phyloP scores from a whole-genome alignment of 2,113 vertebrate species.

The Epinephelus moara region DNA sequence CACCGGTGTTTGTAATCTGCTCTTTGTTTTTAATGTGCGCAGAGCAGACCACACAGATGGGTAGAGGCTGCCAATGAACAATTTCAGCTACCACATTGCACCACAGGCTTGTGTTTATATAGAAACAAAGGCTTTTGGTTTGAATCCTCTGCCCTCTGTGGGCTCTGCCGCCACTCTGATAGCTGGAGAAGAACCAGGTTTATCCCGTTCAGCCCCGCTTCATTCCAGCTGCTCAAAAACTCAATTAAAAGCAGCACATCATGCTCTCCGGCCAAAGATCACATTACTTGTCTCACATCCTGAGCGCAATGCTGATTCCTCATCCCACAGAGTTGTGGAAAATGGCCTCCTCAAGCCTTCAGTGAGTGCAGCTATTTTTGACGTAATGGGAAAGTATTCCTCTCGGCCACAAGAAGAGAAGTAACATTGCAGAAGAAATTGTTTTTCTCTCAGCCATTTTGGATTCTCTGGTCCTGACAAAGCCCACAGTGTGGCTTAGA shows the following conservation, averaged over 20 bases:
- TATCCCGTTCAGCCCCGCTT: slow-evolving; percentile 51
- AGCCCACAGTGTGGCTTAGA: slow-evolving; percentile 46
- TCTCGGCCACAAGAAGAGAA: slow-evolving; percentile 55
- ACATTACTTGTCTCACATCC: slow-evolving; percentile 61
- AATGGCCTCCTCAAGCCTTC: slow-evolving; percentile 42
- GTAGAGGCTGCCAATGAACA: slow-evolving; percentile 29
- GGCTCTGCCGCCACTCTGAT: slow-evolving; percentile 24
- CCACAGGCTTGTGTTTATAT: slow-evolving; percentile 51
- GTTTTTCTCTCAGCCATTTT: slow-evolving; percentile 45
- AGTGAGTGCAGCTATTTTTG: slow-evolving; percentile 45
- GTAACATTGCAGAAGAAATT: slow-evolving; percentile 34
- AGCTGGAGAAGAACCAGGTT: slow-evolving; percentile 39
- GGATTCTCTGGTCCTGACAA: slow-evolving; percentile 61
- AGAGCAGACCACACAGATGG: slow-evolving; percentile 33
- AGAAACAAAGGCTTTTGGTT: slow-evolving; percentile 55
- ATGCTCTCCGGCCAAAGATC: slow-evolving; percentile 53
- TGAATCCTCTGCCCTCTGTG: slow-evolving; percentile 39
- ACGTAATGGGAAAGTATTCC: slow-evolving; percentile 65
- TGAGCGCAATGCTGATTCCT: slow-evolving; percentile 44
- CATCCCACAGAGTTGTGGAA: slow-evolving; percentile 57
- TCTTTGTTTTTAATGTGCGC: slow-evolving; percentile 52
- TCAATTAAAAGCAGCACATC: slow-evolving; percentile 64
- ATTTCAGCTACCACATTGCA: slow-evolving; percentile 47
- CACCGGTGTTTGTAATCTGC: slow-evolving; percentile 58
- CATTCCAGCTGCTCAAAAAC: slow-evolving; percentile 62